A percentile compares a stretch with the other conserved stretches of the same genome.
These are phyloP conservation scores for Acropora tenuis DNA, from an alignment of 64 coral and sea anemone genomes.

Conservation along the genomic window DNA sequence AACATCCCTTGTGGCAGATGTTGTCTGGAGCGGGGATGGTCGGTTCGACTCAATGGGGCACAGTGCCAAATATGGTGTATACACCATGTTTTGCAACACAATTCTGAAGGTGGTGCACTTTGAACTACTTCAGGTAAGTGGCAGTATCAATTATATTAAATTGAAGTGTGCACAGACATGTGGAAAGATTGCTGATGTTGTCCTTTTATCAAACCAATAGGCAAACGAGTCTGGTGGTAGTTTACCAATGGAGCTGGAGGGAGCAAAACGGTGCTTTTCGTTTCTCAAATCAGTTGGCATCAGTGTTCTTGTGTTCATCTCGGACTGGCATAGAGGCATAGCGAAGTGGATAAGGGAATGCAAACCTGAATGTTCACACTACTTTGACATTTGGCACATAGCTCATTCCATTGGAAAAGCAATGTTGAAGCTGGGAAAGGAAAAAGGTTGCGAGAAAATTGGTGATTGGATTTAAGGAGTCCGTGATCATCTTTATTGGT, in stretches of 20 bases:
- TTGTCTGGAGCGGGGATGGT: constrained; percentile 55
- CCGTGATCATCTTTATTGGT: constrained; percentile 44
- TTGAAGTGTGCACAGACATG: neutral
- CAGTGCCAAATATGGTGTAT: constrained; percentile 22
- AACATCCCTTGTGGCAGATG: constrained; percentile 10
- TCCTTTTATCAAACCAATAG: constrained; percentile 2
- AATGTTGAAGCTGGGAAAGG: constrained; percentile 25
- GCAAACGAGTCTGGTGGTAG: constrained; percentile 11
- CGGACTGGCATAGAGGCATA: constrained; percentile 44
- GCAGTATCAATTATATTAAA: too few species aligned
- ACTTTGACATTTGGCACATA: constrained; percentile 49
- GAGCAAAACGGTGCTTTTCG: constrained; percentile 23
- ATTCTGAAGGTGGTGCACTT: constrained; percentile 42
- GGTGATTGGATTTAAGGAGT: constrained; percentile 25
- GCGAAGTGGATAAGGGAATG: constrained; percentile 31
- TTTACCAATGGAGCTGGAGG: constrained; percentile 32
- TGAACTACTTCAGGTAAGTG: constrained; percentile 49
- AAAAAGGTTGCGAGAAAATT: constrained; percentile 17
- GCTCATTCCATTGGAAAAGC: constrained; percentile 19
- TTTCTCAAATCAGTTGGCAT: constrained; percentile 13
- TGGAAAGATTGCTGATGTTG: neutral
- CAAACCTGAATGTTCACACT: constrained; percentile 1
- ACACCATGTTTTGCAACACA: constrained; percentile 31
- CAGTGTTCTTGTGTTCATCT: constrained; percentile 15
- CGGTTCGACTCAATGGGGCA: constrained; percentile 67